Conservation (phyloP, 1,140 invertebrate species). For the Octopus bimaculoides region DNA sequence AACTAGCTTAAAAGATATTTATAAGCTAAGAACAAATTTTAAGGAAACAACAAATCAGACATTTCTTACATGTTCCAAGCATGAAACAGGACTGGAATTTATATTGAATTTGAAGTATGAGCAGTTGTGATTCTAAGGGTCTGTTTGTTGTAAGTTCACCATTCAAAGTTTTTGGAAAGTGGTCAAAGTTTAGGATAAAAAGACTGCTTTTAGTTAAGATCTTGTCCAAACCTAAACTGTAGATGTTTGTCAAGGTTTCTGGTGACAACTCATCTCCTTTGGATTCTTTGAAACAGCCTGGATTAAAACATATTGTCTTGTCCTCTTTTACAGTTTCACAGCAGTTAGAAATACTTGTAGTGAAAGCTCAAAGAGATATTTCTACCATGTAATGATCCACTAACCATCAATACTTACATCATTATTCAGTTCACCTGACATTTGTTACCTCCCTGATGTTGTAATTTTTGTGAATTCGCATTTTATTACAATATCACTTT, state of each 20-base stretch:
- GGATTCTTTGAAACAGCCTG: neutral
- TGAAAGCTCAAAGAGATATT: no score
- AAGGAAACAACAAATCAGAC: neutral
- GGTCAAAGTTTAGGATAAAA: conserved; percentile 5
- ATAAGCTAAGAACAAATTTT: conserved; percentile 1
- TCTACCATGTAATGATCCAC: no score
- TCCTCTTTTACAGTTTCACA: no score
- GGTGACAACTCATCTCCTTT: neutral
- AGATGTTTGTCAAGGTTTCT: no score
- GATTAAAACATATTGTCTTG: no score
- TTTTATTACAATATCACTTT: no score
- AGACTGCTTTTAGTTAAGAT: neutral
- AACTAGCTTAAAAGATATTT: neutral
- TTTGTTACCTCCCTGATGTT: no score
- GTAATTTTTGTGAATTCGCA: no score
- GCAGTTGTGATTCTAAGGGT: neutral
- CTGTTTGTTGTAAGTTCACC: conserved; percentile 1
- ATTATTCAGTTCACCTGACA: neutral
- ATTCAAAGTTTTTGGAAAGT: conserved; percentile 7
- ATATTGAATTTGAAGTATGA: neutral
- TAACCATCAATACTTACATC: no score
- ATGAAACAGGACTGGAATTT: neutral
- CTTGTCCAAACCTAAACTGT: no score
- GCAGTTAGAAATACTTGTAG: no score
- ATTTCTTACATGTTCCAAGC: neutral